Percentiles rank a stretch among this genome's conserved stretches.
Conservation (phyloP, 92 coral and sea anemone species). For the Zoanthus sociatus region DNA sequence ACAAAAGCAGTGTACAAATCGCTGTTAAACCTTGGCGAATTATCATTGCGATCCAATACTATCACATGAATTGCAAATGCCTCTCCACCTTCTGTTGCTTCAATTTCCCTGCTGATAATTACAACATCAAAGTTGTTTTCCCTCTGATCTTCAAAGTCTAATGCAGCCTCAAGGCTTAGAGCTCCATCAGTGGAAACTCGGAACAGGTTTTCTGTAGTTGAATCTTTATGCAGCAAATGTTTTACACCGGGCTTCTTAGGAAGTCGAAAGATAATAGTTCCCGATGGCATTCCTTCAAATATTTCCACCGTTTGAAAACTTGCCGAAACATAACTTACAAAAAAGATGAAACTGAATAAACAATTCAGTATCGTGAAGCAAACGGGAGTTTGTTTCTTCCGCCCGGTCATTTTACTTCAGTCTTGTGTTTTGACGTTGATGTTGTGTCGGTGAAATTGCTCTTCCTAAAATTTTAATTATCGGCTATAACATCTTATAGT, state of each 20-base stretch:
- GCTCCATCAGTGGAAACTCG: conserved; percentile 83
- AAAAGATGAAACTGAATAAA: neutral
- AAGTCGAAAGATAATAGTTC: conserved; percentile 67
- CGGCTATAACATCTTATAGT: conserved; percentile 15
- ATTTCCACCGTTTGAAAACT: conserved; percentile 59
- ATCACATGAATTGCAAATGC: conserved; percentile 75
- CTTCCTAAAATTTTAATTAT: conserved; percentile 37
- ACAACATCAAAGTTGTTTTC: conserved; percentile 84
- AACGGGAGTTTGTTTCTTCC: neutral
- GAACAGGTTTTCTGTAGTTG: conserved; percentile 74
- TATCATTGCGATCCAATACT: conserved; percentile 85
- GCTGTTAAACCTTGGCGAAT: conserved; percentile 81
- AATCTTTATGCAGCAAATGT: conserved; percentile 73
- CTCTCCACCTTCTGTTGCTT: conserved; percentile 66
- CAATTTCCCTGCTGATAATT: conserved; percentile 77
- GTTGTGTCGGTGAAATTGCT: neutral
- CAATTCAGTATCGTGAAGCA: neutral
- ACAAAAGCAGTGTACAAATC: conserved; percentile 85
- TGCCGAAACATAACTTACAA: conserved; percentile 23
- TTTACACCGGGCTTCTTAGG: conserved; percentile 60
- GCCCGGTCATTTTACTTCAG: neutral
- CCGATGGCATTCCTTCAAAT: conserved; percentile 84
- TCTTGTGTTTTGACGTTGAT: conserved; percentile 12
- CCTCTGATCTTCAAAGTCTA: conserved; percentile 89
- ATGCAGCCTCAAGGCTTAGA: conserved; percentile 79